A percentile compares a stretch with the other conserved stretches of the same genome.
phyloP scores from a whole-genome alignment of 1,140 invertebrate genomes.

The Drosophila suzukii region DNA sequence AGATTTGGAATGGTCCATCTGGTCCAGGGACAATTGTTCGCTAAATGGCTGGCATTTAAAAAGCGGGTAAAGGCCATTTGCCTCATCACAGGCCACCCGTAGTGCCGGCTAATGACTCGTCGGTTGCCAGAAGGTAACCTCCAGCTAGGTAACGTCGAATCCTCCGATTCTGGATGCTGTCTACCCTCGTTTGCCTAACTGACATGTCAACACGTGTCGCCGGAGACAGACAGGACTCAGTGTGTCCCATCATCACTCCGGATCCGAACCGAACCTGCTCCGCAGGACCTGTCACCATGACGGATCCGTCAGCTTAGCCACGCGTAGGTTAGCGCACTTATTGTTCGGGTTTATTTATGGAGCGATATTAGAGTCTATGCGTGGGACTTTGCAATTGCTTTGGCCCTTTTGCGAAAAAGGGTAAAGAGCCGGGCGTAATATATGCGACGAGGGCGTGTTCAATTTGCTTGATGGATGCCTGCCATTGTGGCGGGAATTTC shows the following conservation, averaged over 20 bases:
- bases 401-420: slow-evolving; percentile 36
- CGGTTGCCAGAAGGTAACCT: slow-evolving; percentile 22
- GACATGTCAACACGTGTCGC: slow-evolving; percentile 73
- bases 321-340: slow-evolving; percentile 57
- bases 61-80: slow-evolving; percentile 46
- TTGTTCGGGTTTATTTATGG: slow-evolving; percentile 73
- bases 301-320: slow-evolving; percentile 55
- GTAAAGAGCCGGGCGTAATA: slow-evolving; percentile 41
- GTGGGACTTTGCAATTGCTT: slow-evolving; percentile 51
- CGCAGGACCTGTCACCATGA: slow-evolving; percentile 56
- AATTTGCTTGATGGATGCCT: slow-evolving; percentile 72
- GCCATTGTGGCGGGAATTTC: slow-evolving; percentile 53
- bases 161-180: slow-evolving; percentile 38
- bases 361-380: slow-evolving; percentile 52
- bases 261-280: slow-evolving; percentile 24
- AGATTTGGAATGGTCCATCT: slow-evolving; percentile 49
- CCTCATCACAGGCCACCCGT: slow-evolving; percentile 11
- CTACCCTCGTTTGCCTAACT: slow-evolving; percentile 79
- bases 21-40: slow-evolving; percentile 58
- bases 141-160: slow-evolving; percentile 2
- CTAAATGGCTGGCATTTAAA: slow-evolving; percentile 67
- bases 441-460: slow-evolving; percentile 55
- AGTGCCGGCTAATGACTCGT: slow-evolving; percentile 59
- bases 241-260: slow-evolving; percentile 56
- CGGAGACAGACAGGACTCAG: slow-evolving; percentile 16